Conservation (phyloP, 2,888 invertebrate species). For the Drosophila recens region DNA sequence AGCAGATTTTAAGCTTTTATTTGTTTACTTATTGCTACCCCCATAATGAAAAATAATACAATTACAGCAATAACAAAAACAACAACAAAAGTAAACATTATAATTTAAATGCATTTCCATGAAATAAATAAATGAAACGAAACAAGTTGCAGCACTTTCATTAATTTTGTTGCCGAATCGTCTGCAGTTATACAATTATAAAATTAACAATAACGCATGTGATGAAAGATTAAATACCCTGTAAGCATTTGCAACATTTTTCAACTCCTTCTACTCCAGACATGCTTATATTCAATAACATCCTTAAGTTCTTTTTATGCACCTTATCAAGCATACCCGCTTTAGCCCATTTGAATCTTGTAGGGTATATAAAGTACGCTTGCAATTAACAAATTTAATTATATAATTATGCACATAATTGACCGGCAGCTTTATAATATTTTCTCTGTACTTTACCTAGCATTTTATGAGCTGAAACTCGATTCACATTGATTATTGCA, state of each 20-base stretch:
- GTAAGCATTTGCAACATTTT: not conserved
- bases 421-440: not conserved
- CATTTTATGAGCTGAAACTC: not conserved
- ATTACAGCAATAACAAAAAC: constrained; percentile 4
- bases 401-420: constrained; percentile 15
- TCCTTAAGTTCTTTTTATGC: not conserved
- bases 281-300: not conserved
- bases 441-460: not conserved
- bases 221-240: not conserved
- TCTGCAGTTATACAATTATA: constrained; percentile 11
- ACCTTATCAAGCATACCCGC: not conserved
- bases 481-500: constrained; percentile 1
- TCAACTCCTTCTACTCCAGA: not conserved
- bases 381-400: constrained; percentile 16
- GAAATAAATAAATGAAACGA: constrained; percentile 24
- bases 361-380: not conserved
- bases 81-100: constrained; percentile 9
- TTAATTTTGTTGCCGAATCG: constrained; percentile 13
- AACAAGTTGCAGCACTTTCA: constrained; percentile 12
- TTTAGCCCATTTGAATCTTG: not conserved
- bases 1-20: constrained; percentile 52
- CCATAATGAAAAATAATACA: constrained; percentile 5
- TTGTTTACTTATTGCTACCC: constrained; percentile 33
- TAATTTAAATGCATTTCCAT: constrained; percentile 20
- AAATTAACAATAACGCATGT: not conserved